A percentile compares a stretch with the other conserved stretches of the same genome.
phyloP scores from a whole-genome alignment of 2,797 vertebrate species.

The Helicolenus hilgendorfi region DNA sequence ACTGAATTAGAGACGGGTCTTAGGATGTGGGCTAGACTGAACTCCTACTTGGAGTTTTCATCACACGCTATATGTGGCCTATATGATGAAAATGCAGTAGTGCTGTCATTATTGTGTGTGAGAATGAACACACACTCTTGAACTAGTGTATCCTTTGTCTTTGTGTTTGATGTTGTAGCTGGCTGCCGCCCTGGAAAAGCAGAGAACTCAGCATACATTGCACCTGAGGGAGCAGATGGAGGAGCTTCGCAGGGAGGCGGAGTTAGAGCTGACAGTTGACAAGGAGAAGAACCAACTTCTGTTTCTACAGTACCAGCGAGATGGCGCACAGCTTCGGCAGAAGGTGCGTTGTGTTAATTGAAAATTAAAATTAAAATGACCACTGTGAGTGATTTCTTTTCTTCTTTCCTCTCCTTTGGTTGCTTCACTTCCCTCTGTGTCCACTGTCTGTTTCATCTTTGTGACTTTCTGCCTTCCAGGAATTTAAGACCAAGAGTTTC shows the following conservation, averaged over 20 bases:
- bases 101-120: neutral
- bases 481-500: conserved; percentile 1
- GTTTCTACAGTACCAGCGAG: conserved; percentile 83
- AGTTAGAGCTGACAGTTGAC: conserved; percentile 86
- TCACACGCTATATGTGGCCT: neutral
- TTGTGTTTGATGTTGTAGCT: conserved; percentile 75
- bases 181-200: conserved; percentile 81
- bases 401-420: neutral
- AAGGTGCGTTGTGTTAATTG: conserved; percentile 81
- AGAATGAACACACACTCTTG: neutral
- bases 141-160: neutral
- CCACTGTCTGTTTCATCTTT: neutral
- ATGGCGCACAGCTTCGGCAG: conserved; percentile 84
- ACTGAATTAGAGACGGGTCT: conserved; percentile 36
- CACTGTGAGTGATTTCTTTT: too few species aligned
- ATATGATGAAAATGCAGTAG: neutral
- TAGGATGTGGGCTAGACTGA: conserved; percentile 32
- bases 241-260: conserved; percentile 83
- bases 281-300: conserved; percentile 90
- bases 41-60: conserved; percentile 19
- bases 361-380: neutral
- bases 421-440: conserved; percentile 7
- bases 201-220: conserved; percentile 78
- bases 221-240: conserved; percentile 82
- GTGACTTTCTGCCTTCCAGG: neutral